Evolutionary conservation across 92 coral and sea anemone species (phyloP), one percentile per base, ranked within the genome.

Genomic region (Paragorgia papillata): DNA sequence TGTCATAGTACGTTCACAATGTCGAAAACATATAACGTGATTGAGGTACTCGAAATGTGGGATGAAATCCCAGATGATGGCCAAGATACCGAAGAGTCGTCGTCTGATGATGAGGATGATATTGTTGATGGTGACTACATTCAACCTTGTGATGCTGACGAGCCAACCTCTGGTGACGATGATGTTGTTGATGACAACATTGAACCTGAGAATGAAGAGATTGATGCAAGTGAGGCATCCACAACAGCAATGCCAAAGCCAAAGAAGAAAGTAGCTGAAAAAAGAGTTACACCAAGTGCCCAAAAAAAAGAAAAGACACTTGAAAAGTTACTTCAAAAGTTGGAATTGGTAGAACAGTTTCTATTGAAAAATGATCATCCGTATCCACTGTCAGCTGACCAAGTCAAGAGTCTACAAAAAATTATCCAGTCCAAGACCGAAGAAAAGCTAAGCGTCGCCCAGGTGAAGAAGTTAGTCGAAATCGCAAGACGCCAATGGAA

Each of bases 131-230:
- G 61, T 55, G 61, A 55, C 61, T 55, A 55, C 61, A 55, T 55
- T 55, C 61, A 55, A 55, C 61, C 61, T 55, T 55, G 61, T 17
- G 61, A 55, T 19, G 61, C 61, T 55, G 61, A 57, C 29, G 63
- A 57, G 63, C 28, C 63, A 57, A 57, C 14, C 63, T 57, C 30
- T 57, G 63, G 63, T 57, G 63, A 57, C 63, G 32, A 57, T 57
- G 63, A 57, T 57, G 32, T 57, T 57, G 63, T 57, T 57, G 63
- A 57, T 57, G 63, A 57, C 63, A 57, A 57, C 63, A 19, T 57
- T 57, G 29, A 57, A 57, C 28, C 63, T 57, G 63, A 57, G 63
- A 57, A 57, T 57, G 65, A 58, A 20, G 65, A 58, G 33, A 58
- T 58, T 58, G 35, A 24, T 58, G 65, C 31, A 20, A 58, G 65